These are phyloP conservation scores for Heterodera filipjevi DNA, from an alignment of 2,888 invertebrate species.

Conservation along the genomic window DNA sequence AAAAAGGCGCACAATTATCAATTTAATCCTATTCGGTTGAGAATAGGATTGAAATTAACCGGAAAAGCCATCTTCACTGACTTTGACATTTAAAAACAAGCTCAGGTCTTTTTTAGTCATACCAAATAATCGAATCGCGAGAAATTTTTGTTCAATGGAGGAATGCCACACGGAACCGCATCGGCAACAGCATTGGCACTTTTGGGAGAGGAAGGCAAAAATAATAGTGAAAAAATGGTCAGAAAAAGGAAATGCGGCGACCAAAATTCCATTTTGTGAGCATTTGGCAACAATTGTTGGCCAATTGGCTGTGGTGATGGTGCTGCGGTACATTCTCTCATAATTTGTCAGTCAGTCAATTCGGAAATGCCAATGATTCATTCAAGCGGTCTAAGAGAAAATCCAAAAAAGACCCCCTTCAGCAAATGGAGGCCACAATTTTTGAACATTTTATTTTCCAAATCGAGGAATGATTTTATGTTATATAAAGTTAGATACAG, in stretches of 20 bases:
- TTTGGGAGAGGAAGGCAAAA: neutral
- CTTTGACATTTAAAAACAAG: neutral
- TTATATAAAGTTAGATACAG: too few relatives aligned
- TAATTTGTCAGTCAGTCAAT: neutral
- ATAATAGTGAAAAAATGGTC: neutral
- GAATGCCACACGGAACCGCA: neutral
- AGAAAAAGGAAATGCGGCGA: neutral
- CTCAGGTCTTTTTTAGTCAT: neutral
- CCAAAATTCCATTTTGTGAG: neutral
- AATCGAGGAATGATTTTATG: too few relatives aligned
- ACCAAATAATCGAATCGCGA: slow-evolving; percentile 25
- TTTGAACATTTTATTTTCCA: too few relatives aligned
- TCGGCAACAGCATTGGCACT: neutral
- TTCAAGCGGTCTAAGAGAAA: too few relatives aligned
- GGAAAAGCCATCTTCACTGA: too few relatives aligned
- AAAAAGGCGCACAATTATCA: too few relatives aligned
- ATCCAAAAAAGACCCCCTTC: too few relatives aligned
- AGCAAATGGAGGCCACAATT: neutral
- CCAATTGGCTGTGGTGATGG: neutral
- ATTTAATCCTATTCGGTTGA: too few relatives aligned
- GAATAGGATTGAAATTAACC: neutral
- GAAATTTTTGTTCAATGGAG: slow-evolving; percentile 24
- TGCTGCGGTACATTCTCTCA: neutral
- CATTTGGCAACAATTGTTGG: neutral
- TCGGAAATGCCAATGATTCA: neutral